Conservation (phyloP, 2,113 vertebrate species). For the Scatophagus argus region DNA sequence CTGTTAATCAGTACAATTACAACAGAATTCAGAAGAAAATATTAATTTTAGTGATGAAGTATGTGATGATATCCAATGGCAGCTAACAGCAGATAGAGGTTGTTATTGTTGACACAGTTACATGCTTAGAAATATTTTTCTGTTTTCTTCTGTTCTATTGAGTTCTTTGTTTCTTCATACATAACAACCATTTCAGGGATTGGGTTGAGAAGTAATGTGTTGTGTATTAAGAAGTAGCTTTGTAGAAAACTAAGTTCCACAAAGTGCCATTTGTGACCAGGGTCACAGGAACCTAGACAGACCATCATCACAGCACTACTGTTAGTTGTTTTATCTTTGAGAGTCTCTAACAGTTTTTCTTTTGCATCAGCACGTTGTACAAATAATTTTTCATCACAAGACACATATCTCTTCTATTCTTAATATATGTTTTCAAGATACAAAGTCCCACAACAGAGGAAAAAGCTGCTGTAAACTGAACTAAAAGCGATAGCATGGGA, state of each 20-base stretch:
- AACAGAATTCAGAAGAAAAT: not conserved
- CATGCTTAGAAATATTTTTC: not conserved
- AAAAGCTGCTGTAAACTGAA: not conserved
- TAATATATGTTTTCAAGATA: not conserved
- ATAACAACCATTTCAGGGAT: too few relatives aligned
- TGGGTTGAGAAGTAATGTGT: not conserved
- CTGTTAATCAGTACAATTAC: not conserved
- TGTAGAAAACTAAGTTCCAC: not conserved
- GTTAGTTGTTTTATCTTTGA: not conserved
- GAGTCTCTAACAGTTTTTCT: not conserved
- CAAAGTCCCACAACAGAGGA: constrained; percentile 2
- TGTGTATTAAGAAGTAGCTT: too few relatives aligned
- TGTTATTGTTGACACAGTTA: too few relatives aligned
- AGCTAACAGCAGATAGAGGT: not conserved
- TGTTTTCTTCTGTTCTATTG: too few relatives aligned
- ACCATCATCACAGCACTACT: not conserved
- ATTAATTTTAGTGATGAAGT: not conserved
- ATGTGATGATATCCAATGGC: not conserved
- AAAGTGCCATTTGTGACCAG: not conserved
- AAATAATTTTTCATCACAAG: constrained; percentile 4
- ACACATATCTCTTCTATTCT: not conserved
- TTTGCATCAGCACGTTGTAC: not conserved
- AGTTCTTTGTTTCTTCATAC: too few relatives aligned
- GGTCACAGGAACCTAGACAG: not conserved
- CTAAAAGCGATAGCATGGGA: constrained; percentile 6